Conservation (phyloP, 2,888 invertebrate genomes). For the Entomobrya proxima region DNA sequence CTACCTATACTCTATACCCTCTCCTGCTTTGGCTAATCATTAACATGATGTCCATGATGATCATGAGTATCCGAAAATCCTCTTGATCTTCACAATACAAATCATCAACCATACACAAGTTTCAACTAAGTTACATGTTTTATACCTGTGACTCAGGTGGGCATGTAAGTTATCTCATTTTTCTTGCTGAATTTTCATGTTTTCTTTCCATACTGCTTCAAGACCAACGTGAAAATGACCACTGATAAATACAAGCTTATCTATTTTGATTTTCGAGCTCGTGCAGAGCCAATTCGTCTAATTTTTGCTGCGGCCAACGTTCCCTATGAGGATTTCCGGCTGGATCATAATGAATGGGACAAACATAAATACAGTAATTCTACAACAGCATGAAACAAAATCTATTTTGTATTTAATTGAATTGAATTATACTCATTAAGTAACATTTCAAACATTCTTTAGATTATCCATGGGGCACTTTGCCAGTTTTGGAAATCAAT, state of each 20-base stretch:
- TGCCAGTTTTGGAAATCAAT: conserved; percentile 75
- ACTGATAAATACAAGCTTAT: conserved; percentile 57
- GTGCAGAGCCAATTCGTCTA: conserved; percentile 69
- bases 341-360: conserved; percentile 52
- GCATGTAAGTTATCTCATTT: too few species aligned
- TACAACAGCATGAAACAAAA: neutral
- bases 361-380: neutral
- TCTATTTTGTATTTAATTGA: neutral
- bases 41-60: too few species aligned
- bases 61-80: too few species aligned
- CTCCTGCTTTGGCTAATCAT: too few species aligned
- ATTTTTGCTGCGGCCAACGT: conserved; percentile 67
- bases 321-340: conserved; percentile 62
- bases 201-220: too few species aligned
- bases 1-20: too few species aligned
- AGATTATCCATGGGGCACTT: conserved; percentile 74
- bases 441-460: neutral
- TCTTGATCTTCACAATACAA: too few species aligned
- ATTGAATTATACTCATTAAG: neutral
- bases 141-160: too few species aligned
- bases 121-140: too few species aligned
- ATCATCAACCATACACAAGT: too few species aligned
- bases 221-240: conserved; percentile 24
- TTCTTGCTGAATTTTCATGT: too few species aligned
- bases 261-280: conserved; percentile 65